phyloP scores from a whole-genome alignment of 2,888 invertebrate species.

The Ophioninae sp. region DNA sequence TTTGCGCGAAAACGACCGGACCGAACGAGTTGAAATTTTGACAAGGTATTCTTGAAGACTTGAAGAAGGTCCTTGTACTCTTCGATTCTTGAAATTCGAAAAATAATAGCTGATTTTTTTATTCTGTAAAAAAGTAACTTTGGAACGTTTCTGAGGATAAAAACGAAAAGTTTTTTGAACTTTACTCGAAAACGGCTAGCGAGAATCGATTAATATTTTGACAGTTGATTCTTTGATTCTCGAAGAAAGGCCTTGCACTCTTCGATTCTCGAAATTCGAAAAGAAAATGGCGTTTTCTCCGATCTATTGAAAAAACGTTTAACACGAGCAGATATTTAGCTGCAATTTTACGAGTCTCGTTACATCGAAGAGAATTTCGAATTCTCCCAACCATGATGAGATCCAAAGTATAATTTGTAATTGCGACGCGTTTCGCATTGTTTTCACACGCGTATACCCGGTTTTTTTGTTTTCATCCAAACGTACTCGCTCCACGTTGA shows the following conservation, averaged over 20 bases:
- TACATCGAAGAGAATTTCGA: background rate
- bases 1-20: background rate
- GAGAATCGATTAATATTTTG: background rate
- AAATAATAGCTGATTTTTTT: no score
- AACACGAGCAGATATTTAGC: background rate
- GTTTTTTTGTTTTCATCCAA: background rate
- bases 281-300: background rate
- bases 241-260: background rate
- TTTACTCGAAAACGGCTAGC: background rate
- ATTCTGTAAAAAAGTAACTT: no score
- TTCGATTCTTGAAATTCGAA: background rate
- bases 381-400: background rate
- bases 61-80: background rate
- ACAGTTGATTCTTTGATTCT: background rate
- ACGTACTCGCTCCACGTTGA: background rate
- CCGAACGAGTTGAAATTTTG: background rate
- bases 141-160: no score
- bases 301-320: background rate
- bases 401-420: background rate
- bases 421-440: background rate
- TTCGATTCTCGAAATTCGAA: background rate
- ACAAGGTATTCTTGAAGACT: background rate
- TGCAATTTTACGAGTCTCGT: background rate
- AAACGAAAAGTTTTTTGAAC: background rate
- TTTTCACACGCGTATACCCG: background rate